Percentiles rank a stretch among this genome's conserved stretches.
Evolutionary conservation across 2,797 vertebrate genomes (phyloP).

Genomic region (Heliangelus exortis): DNA sequence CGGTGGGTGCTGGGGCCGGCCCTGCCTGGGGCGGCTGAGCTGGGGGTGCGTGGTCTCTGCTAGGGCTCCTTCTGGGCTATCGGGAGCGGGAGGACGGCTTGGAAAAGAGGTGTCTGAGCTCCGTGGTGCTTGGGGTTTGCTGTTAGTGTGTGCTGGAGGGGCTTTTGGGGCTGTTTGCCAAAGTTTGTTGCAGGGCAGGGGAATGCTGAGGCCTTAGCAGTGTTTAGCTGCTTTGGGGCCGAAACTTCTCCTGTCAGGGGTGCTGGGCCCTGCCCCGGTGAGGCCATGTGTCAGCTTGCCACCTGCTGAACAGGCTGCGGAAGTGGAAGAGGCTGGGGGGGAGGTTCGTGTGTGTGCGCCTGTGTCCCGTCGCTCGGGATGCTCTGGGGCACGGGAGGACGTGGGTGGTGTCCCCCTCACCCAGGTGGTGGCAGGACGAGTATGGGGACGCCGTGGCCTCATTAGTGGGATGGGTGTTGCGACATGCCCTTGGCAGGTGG

Average conservation of each 20-base stretch:
- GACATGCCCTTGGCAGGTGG: not conserved
- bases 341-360: accelerated
- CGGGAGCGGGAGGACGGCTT: accelerated
- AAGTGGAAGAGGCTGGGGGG: not conserved
- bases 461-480: not conserved
- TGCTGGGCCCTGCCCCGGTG: not conserved
- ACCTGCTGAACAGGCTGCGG: not conserved
- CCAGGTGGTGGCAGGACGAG: not conserved
- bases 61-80: accelerated
- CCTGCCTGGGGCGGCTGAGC: accelerated
- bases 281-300: not conserved
- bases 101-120: not conserved
- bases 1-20: accelerated
- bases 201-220: accelerated
- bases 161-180: not conserved
- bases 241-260: accelerated
- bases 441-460: not conserved
- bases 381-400: not conserved
- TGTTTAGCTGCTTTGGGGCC: not conserved
- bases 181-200: not conserved
- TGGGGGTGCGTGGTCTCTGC: accelerated
- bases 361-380: not conserved
- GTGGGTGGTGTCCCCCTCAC: not conserved
- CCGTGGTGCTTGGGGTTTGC: too few relatives aligned
- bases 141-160: not conserved